These are phyloP conservation scores for Scolopax rusticola DNA, from an alignment of 2,797 vertebrate genomes.

Conservation along the genomic window DNA sequence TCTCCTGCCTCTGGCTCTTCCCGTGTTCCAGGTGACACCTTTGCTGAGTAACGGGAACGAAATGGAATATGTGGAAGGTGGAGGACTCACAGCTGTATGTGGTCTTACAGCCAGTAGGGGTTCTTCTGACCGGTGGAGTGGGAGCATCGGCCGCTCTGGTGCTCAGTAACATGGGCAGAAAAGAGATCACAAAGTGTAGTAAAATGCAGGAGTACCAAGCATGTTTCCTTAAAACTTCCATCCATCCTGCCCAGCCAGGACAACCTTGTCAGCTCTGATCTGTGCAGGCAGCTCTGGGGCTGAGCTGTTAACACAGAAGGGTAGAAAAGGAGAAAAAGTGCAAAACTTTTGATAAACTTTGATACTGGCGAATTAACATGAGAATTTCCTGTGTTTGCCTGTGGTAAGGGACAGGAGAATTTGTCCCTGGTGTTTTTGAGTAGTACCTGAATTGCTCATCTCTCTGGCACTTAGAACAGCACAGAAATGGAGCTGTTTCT, in stretches of 20 bases:
- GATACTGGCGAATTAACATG: neutral
- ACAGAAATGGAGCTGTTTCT: neutral
- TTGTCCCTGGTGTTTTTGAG: neutral
- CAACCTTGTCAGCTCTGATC: neutral
- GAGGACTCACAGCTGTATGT: accelerated
- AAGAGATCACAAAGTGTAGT: no score
- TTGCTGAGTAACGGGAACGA: accelerated
- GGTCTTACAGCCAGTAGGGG: accelerated
- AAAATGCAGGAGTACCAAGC: neutral
- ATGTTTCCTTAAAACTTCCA: neutral
- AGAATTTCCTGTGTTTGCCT: neutral
- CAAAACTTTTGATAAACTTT: neutral
- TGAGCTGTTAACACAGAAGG: neutral
- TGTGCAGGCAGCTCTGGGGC: neutral
- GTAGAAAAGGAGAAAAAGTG: accelerated
- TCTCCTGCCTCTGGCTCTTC: neutral
- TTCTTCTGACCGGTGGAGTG: neutral
- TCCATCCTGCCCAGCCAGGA: neutral
- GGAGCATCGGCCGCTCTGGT: neutral
- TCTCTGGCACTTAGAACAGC: neutral
- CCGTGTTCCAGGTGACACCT: neutral
- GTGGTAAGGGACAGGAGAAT: neutral
- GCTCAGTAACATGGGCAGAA: neutral
- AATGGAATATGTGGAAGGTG: neutral
- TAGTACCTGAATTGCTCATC: neutral